Base-by-base conservation (phyloP, 2,113 vertebrate species). In the Chloroceryle aenea region DNA sequence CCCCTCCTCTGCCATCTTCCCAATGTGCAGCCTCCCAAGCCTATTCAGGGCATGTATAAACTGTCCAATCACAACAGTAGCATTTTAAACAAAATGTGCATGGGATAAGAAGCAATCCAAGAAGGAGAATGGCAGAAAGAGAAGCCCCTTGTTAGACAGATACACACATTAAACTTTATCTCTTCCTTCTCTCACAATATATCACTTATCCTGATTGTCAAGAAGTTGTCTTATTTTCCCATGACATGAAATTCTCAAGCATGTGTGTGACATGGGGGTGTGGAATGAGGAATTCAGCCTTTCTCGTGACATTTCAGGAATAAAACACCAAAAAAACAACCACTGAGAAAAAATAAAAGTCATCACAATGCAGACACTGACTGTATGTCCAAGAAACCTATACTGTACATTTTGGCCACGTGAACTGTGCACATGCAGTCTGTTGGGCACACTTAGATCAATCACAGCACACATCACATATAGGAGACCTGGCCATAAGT, bases 401-500 rank as follows among this genome's bases (percentile, higher is more conserved):
- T 8, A 4, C 25, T 21, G 10, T 9, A 25, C 4, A 4, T 36
- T 73, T 25, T 52, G 32, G 36, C 17, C 27, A 12, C 8, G 1
- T 34, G 26, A 10, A 10, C 18, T 2, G 1, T 13, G 20, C 16
- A 18, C 2, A 4, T 8, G 26, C 34, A 40, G 25, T 9, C 36
- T 38, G 12, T 1, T 79, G 17, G 48, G 40, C 53, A 43, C 48
- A 32, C 27, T 34, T 32, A 56, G 7, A 5, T 22, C 15, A 56
- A 12, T 22, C 42, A 66, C 53, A 53, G 19, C 53, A 34, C 7
- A 14, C 21, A 25, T 27, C 34, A 36, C 50, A 6, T 1, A 12
- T 2, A 58, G 23, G 7, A 86, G 14, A 74, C 9, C 3, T 25
- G 27, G 40, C 25, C 3, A 9, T 6, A 19, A 17, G 23, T 12